These are phyloP conservation scores for Eleutherodactylus coqui DNA, from an alignment of 2,797 vertebrate species.

Conservation along the genomic window DNA sequence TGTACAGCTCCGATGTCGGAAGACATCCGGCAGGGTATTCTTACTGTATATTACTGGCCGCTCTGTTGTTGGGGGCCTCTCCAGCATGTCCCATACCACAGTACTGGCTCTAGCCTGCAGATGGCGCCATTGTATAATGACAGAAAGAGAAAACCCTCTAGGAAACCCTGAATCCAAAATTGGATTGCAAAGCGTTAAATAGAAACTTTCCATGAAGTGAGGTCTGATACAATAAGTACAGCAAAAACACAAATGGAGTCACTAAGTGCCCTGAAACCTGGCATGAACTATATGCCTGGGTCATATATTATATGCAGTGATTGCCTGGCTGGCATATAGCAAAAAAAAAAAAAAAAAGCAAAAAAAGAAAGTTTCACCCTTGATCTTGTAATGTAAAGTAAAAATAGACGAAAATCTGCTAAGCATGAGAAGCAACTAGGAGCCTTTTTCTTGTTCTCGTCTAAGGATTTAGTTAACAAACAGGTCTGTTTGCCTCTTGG, in stretches of 20 bases:
- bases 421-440: slow-evolving; percentile 19
- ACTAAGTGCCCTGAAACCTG: not conserved
- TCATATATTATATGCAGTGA: not conserved
- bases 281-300: not conserved
- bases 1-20: no score
- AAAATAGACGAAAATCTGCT: slow-evolving; percentile 7
- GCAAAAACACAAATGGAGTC: no score
- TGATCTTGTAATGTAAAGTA: slow-evolving; percentile 21
- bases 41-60: no score
- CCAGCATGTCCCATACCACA: no score
- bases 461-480: slow-evolving; percentile 61
- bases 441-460: slow-evolving; percentile 24
- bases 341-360: not conserved
- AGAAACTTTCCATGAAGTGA: not conserved
- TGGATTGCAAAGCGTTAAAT: no score
- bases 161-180: no score
- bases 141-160: no score
- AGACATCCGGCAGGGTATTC: no score
- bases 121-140: no score
- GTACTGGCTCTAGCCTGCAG: no score
- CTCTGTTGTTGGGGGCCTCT: no score
- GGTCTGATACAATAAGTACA: not conserved
- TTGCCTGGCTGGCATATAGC: not conserved
- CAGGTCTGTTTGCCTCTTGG: slow-evolving; percentile 61
- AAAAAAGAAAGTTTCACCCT: not conserved